A percentile compares a stretch with the other conserved stretches of the same genome.
phyloP scores from a whole-genome alignment of 2,888 invertebrate genomes.

The Leptinotarsa rubiginosa region DNA sequence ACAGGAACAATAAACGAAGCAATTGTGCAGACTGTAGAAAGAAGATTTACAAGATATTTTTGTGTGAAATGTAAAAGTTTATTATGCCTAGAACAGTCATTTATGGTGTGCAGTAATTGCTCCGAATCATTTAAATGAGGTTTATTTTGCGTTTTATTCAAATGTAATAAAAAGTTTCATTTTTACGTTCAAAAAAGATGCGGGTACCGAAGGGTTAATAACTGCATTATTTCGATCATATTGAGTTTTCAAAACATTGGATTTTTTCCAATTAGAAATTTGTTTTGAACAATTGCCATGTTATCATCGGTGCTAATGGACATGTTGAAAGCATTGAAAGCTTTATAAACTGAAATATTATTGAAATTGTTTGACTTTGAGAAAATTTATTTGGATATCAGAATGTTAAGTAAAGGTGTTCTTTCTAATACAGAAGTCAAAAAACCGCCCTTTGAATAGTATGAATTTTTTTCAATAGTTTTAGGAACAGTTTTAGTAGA shows the following conservation, averaged over 20 bases:
- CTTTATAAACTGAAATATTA: no score
- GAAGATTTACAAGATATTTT: conserved; percentile 9
- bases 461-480: no score
- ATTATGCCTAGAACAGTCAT: conserved; percentile 12
- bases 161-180: conserved; percentile 2
- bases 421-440: no score
- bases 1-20: conserved; percentile 12
- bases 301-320: no score
- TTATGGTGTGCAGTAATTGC: background rate
- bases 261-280: background rate
- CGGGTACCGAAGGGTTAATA: no score
- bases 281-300: no score
- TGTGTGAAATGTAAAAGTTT: conserved; percentile 20
- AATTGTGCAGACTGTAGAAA: background rate
- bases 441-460: no score
- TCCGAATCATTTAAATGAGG: conserved; percentile 1
- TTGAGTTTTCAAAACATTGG: background rate
- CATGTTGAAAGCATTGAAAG: no score
- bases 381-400: no score
- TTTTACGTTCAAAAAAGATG: conserved; percentile 6
- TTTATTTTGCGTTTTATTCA: conserved; percentile 12
- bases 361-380: no score
- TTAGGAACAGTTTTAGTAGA: no score
- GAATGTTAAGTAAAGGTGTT: no score
- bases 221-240: background rate